These are phyloP conservation scores for Coreoperca whiteheadi DNA, from an alignment of 2,113 vertebrate genomes.

Conservation along the genomic window DNA sequence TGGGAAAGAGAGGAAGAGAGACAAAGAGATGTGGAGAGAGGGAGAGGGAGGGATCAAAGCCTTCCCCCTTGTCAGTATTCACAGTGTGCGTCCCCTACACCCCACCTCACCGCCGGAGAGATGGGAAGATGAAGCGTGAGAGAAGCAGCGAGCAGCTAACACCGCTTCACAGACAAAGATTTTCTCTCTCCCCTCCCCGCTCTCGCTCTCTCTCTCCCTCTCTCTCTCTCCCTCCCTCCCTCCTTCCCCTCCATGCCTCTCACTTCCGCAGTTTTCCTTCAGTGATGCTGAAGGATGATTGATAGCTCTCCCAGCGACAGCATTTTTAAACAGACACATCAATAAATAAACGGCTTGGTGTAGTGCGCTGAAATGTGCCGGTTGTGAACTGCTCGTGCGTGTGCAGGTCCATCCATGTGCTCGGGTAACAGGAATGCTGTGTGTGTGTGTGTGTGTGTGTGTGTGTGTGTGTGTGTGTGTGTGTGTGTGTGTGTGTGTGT, in stretches of 20 bases:
- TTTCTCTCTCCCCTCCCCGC: constrained; percentile 12
- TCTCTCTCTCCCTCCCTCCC: not conserved
- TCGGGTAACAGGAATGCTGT: not conserved
- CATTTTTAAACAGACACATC: constrained; percentile 64
- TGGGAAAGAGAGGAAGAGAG: constrained; percentile 16
- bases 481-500: constrained; percentile 9
- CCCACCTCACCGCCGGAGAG: constrained; percentile 41
- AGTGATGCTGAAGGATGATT: constrained; percentile 61
- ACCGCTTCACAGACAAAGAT: constrained; percentile 47
- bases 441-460: not conserved
- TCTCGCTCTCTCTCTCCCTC: not conserved
- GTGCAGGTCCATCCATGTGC: not conserved
- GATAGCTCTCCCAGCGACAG: constrained; percentile 62
- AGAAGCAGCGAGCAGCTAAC: constrained; percentile 46
- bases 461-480: constrained; percentile 1
- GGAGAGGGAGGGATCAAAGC: constrained; percentile 56
- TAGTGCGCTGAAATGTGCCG: not conserved
- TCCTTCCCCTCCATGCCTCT: not conserved
- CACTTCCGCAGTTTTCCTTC: constrained; percentile 44
- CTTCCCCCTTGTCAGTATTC: constrained; percentile 63
- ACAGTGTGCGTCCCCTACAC: constrained; percentile 42
- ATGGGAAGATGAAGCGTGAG: constrained; percentile 57
- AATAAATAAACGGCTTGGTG: constrained; percentile 66
- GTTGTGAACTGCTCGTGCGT: not conserved
- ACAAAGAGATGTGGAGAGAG: constrained; percentile 16